Evolutionary conservation across 2,113 vertebrate species (phyloP).

Genomic region (Oryzias javanicus): DNA sequence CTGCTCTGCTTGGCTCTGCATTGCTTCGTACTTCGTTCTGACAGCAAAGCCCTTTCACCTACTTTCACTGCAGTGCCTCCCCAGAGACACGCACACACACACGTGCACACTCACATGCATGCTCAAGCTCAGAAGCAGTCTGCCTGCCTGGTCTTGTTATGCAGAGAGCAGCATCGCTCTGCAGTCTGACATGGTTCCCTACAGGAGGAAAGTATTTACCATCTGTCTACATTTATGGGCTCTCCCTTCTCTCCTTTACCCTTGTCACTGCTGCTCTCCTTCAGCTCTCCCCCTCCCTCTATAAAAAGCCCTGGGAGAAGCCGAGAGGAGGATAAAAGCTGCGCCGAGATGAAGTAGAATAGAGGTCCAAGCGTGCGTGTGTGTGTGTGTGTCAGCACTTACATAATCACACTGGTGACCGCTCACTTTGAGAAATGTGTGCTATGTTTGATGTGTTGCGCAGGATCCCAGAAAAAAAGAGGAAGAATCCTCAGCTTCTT

Average conservation of each 20-base stretch:
- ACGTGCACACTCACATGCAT: slow-evolving; percentile 19
- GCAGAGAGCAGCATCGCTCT: slow-evolving; percentile 55
- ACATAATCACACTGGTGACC: too few relatives aligned
- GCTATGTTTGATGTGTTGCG: too few relatives aligned
- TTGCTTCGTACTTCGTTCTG: slow-evolving; percentile 53
- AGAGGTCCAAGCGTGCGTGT: too few relatives aligned
- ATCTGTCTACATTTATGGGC: slow-evolving; percentile 49
- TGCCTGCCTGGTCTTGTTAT: slow-evolving; percentile 51
- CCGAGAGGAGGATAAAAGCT: background rate
- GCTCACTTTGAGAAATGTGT: too few relatives aligned
- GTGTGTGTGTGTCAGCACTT: too few relatives aligned
- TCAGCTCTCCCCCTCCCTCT: background rate
- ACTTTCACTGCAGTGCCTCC: slow-evolving; percentile 55
- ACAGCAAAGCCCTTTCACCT: slow-evolving; percentile 70
- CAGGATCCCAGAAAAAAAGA: too few relatives aligned
- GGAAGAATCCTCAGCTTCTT: too few relatives aligned
- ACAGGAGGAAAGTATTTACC: slow-evolving; percentile 54
- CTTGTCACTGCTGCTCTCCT: slow-evolving; percentile 13
- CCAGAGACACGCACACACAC: slow-evolving; percentile 13
- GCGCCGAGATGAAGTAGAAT: too few relatives aligned
- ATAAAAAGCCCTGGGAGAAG: slow-evolving; percentile 11
- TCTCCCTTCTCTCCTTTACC: slow-evolving; percentile 28
- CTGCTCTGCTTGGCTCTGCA: slow-evolving; percentile 52
- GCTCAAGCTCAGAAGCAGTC: slow-evolving; percentile 12
- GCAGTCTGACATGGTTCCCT: slow-evolving; percentile 54